These are phyloP conservation scores for Bombus cullumanus DNA, from an alignment of 1,140 invertebrate species.

Conservation along the genomic window DNA sequence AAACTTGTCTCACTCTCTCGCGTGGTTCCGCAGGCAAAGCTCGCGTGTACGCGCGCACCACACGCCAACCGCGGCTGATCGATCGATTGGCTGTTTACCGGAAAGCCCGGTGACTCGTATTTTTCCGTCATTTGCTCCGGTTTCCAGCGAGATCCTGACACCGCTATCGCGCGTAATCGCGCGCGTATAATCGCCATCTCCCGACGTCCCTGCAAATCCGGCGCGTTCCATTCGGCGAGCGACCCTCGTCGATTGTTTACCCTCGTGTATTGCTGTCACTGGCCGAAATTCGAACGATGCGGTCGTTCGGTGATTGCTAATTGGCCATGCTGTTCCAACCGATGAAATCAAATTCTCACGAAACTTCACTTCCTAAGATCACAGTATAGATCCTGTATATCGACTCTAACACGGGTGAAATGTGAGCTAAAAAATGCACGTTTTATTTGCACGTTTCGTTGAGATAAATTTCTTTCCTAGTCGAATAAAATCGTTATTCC, in stretches of 20 bases:
- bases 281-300: background rate
- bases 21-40: background rate
- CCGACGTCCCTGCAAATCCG: background rate
- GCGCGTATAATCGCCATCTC: slow-evolving; percentile 41
- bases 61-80: slow-evolving; percentile 37
- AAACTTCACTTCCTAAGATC: too few relatives aligned
- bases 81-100: slow-evolving; percentile 54
- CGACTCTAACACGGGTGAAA: too few relatives aligned
- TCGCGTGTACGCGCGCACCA: background rate
- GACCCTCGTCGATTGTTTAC: background rate
- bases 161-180: slow-evolving; percentile 39
- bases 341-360: too few relatives aligned
- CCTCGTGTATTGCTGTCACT: background rate
- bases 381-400: too few relatives aligned
- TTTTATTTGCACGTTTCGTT: too few relatives aligned
- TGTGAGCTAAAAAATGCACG: too few relatives aligned
- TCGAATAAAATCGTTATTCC: too few relatives aligned
- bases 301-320: background rate
- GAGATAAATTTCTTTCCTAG: too few relatives aligned
- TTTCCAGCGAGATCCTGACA: slow-evolving; percentile 18
- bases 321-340: too few relatives aligned
- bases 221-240: background rate
- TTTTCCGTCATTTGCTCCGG: slow-evolving; percentile 38
- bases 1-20: background rate
- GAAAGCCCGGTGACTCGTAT: slow-evolving; percentile 53